These are phyloP conservation scores for Aselliscus stoliczkanus DNA, from an alignment of 2,797 vertebrate species.

Conservation along the genomic window DNA sequence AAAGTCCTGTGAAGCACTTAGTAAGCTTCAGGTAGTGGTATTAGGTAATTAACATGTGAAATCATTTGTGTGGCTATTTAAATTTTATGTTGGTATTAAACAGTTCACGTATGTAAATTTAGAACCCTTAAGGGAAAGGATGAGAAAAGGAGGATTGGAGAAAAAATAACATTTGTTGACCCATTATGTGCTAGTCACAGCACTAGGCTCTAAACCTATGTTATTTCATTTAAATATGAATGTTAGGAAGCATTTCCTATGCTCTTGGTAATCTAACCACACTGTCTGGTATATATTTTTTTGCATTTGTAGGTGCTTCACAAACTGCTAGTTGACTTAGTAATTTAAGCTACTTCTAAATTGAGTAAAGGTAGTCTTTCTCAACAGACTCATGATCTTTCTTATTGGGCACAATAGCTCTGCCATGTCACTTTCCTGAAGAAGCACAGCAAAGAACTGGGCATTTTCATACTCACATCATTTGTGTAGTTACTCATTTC, in stretches of 20 bases:
- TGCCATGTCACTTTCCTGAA: neutral
- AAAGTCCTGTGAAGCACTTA: neutral
- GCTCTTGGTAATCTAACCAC: neutral
- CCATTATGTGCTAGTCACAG: neutral
- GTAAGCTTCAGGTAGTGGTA: neutral
- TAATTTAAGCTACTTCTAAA: neutral
- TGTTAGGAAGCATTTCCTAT: neutral
- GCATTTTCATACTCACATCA: neutral
- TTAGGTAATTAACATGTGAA: neutral
- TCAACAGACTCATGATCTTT: neutral
- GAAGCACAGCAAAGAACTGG: neutral
- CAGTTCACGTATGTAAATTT: neutral
- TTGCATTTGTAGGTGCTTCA: neutral
- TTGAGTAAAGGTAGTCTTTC: neutral
- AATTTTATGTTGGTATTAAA: conserved; percentile 13
- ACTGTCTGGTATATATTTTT: neutral
- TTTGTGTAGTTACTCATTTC: neutral
- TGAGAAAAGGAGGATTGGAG: neutral
- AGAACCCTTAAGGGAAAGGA: neutral
- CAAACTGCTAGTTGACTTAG: neutral
- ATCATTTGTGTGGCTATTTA: conserved; percentile 8
- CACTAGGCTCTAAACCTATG: neutral
- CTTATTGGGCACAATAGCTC: neutral
- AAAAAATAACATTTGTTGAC: neutral
- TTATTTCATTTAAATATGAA: neutral